Base-by-base conservation (phyloP, 1,140 invertebrate genomes). In the Orussus abietinus region DNA sequence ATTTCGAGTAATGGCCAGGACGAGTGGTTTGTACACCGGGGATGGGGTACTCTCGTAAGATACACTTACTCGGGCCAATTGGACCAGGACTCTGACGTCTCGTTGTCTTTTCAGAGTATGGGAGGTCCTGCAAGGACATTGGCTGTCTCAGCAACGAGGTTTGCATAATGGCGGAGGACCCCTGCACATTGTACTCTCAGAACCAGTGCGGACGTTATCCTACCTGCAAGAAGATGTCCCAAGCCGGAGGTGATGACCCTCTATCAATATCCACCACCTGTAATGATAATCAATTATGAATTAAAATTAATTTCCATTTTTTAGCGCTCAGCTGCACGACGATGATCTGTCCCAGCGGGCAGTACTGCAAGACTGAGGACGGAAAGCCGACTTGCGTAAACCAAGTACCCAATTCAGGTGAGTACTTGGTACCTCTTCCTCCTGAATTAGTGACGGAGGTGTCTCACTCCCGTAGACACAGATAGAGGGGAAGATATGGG, bases 51-150 rank as follows among this genome's bases (percentile, higher is more conserved):
- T 34, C 9, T 38, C 38, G 29, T 38, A 31, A 44, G 34, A 45
- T 35, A 10, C 10, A 21, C 18, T 43, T 42, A 38, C 15, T 49
- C 20, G 19, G 22, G 2, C 22, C 18, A 13, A 5, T 10, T 36
- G 0, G 5, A n/a, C 9, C 7, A 6, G 6, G 26, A 3, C 3
- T 12, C 29, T 30, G 9, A 30, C 26, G 53, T 33, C 19, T 42
- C 41, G 44, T 51, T 50, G 45, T 61, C 47, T 59, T 75, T 72
- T 3, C 62, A 86, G 84, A 86, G 72, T 88, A 85, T 62, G 85
- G 85, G 35, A 77, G 85, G 50, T 77, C 76, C 9, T 88, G 85
- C 62, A 79, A 78, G 50, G 85, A 88, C 56, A 88, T 88, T 51
- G 84, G 84, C 36, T 88, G 85, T 55, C 66, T 77, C 15, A 82